Evolutionary conservation across 2,113 vertebrate species (phyloP), one percentile per base, ranked within the genome.

Genomic region (Panthera leo): DNA sequence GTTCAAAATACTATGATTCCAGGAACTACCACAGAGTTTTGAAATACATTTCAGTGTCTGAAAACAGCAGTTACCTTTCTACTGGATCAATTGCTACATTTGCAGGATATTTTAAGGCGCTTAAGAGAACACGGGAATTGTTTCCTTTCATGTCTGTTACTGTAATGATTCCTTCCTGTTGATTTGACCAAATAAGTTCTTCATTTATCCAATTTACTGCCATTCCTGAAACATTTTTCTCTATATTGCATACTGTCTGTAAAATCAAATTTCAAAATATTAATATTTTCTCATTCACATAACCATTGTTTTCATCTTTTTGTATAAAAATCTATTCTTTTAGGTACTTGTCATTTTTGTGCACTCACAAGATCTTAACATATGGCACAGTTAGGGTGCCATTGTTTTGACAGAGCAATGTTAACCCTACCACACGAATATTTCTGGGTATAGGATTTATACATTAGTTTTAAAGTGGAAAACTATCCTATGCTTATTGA

Each of bases 191-290:
- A 73, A 99, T 99, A 68, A 99, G 92, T 34, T 98, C 94, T 94
- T 99, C 99, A 97, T 99, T 98, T 98, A 99, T 98, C 99, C 99
- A 99, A 96, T 99, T 99, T 97, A 99, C 98, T 95, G 99, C 99
- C 95, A 99, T 99, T 75, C 99, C 99, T 19, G 99, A 99, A 95
- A 99, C 98, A 87, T 99, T 99, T 99, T 99, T 99, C 92, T 99
- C 99, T 97, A 99, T 97, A 48, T 98, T 98, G 89, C 98, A 98
- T 3, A 99, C 93, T 97, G 98, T 99, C 99, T 99, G 98, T n/a
- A 98, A 98, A 97, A 92, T 68, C 79, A 86, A 73, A 97, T 80
- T 55, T 85, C 67, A 63, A 31, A 73, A 90, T 83, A 83, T 78
- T 80, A 36, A 29, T 31, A 31, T 85, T 92, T 95, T 68, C 3